Evolutionary conservation across 2,113 vertebrate genomes (phyloP).

Genomic region (Alligator mississippiensis): DNA sequence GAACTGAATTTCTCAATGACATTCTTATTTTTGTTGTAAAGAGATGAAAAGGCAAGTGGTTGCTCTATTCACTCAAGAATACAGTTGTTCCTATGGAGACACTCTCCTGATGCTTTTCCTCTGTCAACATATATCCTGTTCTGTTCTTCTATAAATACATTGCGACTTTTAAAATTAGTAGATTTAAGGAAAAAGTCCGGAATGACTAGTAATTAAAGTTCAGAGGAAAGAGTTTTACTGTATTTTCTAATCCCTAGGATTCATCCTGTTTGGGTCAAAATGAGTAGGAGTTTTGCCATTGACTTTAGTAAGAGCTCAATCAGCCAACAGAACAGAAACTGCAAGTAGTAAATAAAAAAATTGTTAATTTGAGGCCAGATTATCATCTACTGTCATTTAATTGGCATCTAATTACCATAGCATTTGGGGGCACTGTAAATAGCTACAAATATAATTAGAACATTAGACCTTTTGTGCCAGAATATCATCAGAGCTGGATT

Average conservation of each 20-base stretch:
- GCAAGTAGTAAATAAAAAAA: constrained; percentile 8
- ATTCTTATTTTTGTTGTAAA: background rate
- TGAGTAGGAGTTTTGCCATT: background rate
- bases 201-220: background rate
- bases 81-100: background rate
- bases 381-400: constrained; percentile 31
- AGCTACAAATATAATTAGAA: constrained; percentile 39
- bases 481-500: background rate
- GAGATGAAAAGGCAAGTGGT: background rate
- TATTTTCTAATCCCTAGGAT: background rate
- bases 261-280: background rate
- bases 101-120: background rate
- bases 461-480: constrained; percentile 37
- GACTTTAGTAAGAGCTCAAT: background rate
- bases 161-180: background rate
- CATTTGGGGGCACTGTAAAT: constrained; percentile 47
- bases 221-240: background rate
- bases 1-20: background rate
- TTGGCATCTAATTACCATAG: constrained; percentile 28
- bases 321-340: background rate
- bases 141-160: background rate
- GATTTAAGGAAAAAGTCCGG: background rate
- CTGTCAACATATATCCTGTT: background rate
- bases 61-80: background rate
- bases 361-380: constrained; percentile 43